Conservation (phyloP, 2,797 vertebrate species). For the Bovichtus diacanthus region DNA sequence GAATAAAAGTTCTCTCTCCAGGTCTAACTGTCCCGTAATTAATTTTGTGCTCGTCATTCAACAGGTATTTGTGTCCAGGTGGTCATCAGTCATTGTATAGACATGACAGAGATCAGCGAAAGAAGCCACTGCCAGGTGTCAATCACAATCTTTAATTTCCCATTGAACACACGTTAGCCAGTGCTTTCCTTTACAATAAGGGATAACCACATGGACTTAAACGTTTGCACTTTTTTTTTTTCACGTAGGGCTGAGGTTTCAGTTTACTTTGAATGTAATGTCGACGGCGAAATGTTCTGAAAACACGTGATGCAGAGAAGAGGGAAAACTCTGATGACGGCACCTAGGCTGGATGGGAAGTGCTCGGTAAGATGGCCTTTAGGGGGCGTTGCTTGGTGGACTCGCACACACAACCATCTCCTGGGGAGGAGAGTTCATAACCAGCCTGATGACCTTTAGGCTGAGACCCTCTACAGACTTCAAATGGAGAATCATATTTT, state of each 20-base stretch:
- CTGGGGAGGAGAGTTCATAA: constrained; percentile 12
- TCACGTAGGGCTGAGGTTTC: too few relatives aligned
- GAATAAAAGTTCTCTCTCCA: too few relatives aligned
- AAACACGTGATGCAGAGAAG: too few relatives aligned
- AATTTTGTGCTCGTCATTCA: not conserved
- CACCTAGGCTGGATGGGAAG: too few relatives aligned
- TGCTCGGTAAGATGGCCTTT: not conserved
- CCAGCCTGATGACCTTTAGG: not conserved
- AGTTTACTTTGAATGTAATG: too few relatives aligned
- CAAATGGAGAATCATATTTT: not conserved
- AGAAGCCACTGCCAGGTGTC: not conserved
- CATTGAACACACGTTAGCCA: not conserved
- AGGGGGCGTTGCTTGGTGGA: not conserved
- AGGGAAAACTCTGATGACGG: too few relatives aligned
- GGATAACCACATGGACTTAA: not conserved
- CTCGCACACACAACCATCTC: not conserved
- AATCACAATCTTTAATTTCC: too few relatives aligned
- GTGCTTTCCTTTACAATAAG: not conserved
- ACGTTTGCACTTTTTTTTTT: not conserved
- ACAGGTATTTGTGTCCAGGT: not conserved
- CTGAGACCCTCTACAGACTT: not conserved
- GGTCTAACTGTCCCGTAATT: not conserved
- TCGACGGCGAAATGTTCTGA: too few relatives aligned
- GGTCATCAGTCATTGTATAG: not conserved
- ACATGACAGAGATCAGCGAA: not conserved